Evolutionary conservation across 1,140 invertebrate genomes (phyloP), one percentile per base, ranked within the genome.

Genomic region (Amyelois transitella): DNA sequence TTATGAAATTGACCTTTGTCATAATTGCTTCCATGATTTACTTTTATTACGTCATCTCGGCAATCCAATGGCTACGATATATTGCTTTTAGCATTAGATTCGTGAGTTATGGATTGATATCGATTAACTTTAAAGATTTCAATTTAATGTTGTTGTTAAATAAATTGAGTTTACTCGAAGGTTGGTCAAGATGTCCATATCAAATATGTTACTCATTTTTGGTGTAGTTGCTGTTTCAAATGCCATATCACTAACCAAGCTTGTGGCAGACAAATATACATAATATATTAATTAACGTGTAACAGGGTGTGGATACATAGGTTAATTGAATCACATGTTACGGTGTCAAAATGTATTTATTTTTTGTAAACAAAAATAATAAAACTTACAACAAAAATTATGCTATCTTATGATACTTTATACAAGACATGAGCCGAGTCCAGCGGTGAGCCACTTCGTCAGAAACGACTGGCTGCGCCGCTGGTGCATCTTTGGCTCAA

Each of bases 271-370:
- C n/a, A n/a, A n/a, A n/a, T n/a, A n/a, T n/a, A n/a, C n/a, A n/a
- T n/a, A n/a, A 8, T 24, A 32, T 10, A 6, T 4, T 32, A 32
- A 32, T 32, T 6, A 32, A 32, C 7, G 4, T 32, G 28, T 32
- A 28, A 10, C 25, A 28, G 25, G 25, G 1, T 28, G 1, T 10
- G 1, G 7, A 28, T n/a, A n/a, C n/a, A n/a, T n/a, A n/a, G n/a
- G n/a, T 2, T 5, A 28, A 28, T 28, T 6, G 4, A 45, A 45
- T 6, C 10, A 45, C 17, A 18, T 19, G 17, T 49, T 81, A 87
- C 84, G 84, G 84, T 87, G 84, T 81, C 84, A 64, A 87, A 87
- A 87, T 87, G 84, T 87, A 87, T 87, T 87, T 87, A 87, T 85
- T 79, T 70, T 81, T 83, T 81, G 74, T 75, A 77, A 75, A 77